Evolutionary conservation across 2,797 vertebrate genomes (phyloP).

Genomic region (Acanthurus leucopareius): DNA sequence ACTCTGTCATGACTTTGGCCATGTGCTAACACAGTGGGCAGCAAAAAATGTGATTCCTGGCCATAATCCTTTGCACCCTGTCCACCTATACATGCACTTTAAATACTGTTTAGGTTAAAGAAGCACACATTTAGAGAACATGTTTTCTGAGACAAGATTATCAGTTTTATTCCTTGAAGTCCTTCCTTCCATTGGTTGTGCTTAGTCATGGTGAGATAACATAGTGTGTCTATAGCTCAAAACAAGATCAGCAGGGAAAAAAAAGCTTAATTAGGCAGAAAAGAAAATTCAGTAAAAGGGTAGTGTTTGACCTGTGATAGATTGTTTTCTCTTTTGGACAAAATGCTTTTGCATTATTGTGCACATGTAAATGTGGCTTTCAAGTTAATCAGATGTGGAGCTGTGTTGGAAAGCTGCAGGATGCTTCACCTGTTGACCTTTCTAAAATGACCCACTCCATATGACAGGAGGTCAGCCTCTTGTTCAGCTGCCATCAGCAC

Average conservation of each 20-base stretch:
- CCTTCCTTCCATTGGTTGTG: conserved; percentile 6
- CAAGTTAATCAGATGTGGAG: conserved; percentile 17
- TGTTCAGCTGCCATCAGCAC: conserved; percentile 79
- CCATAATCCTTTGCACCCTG: background rate
- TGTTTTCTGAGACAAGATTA: conserved; percentile 5
- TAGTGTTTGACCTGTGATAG: background rate
- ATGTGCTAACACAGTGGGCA: background rate
- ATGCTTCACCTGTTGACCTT: conserved; percentile 49
- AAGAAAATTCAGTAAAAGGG: background rate
- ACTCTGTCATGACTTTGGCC: background rate
- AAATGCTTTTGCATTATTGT: background rate
- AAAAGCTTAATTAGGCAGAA: background rate
- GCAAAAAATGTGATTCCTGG: background rate
- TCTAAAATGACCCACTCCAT: conserved; percentile 53
- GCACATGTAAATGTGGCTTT: conserved; percentile 17
- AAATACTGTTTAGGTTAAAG: background rate
- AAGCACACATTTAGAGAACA: background rate
- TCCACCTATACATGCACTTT: background rate
- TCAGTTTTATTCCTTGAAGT: background rate
- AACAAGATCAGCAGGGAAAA: background rate
- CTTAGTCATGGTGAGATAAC: conserved; percentile 15
- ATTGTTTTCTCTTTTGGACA: conserved; percentile 5
- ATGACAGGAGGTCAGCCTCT: conserved; percentile 66
- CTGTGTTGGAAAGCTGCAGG: conserved; percentile 53
- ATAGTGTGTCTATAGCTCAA: background rate